Evolutionary conservation across 2,888 invertebrate genomes (phyloP).

Genomic region (Lycaena phlaeas): DNA sequence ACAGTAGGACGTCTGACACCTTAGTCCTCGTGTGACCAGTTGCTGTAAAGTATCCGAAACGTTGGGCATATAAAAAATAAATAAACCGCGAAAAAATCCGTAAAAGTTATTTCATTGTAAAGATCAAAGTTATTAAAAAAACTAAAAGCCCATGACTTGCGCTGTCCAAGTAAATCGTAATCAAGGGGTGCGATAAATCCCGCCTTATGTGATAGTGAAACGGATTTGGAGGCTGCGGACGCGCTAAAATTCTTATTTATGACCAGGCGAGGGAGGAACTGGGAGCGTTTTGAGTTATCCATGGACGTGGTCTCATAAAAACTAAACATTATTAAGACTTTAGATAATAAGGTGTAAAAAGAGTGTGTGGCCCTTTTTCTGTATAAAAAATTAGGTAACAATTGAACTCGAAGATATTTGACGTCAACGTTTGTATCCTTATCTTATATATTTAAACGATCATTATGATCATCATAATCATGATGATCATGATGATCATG

Average conservation of each 20-base stretch:
- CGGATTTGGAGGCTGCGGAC: constrained; percentile 37
- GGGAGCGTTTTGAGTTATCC: constrained; percentile 22
- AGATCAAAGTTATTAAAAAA: background rate
- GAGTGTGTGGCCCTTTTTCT: background rate
- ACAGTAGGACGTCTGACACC: too few relatives aligned
- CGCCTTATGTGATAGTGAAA: constrained; percentile 49
- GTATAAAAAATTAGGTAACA: too few relatives aligned
- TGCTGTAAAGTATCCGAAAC: too few relatives aligned
- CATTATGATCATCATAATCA: too few relatives aligned
- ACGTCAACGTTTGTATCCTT: too few relatives aligned
- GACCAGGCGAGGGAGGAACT: constrained; percentile 32
- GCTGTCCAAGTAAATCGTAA: constrained; percentile 39
- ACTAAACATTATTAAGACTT: constrained; percentile 5
- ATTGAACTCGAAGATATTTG: too few relatives aligned
- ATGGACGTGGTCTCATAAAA: constrained; percentile 7
- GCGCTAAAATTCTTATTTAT: constrained; percentile 58
- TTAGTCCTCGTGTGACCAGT: too few relatives aligned
- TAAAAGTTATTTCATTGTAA: too few relatives aligned
- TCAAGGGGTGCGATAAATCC: constrained; percentile 53
- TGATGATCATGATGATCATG: too few relatives aligned
- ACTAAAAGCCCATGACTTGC: constrained; percentile 17
- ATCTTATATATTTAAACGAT: too few relatives aligned
- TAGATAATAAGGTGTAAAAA: background rate
- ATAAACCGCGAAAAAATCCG: too few relatives aligned
- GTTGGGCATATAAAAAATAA: too few relatives aligned